These are phyloP conservation scores for Urocynchramus pylzowi DNA, from an alignment of 2,113 vertebrate genomes.

Conservation along the genomic window DNA sequence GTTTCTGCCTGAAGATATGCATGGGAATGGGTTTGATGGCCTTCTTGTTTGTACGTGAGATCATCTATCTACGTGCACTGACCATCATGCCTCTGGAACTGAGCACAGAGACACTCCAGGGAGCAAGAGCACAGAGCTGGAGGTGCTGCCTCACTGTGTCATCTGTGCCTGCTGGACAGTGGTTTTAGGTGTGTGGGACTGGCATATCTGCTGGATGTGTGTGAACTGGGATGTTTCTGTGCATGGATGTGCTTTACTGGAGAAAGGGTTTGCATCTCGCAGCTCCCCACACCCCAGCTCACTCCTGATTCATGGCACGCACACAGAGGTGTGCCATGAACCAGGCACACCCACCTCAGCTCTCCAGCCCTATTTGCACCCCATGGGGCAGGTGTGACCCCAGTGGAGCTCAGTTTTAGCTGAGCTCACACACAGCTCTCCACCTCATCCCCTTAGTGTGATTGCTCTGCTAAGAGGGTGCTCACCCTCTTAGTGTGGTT, in stretches of 20 bases:
- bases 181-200: not conserved
- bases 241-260: not conserved
- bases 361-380: not conserved
- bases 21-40: not conserved
- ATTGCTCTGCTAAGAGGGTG: no score
- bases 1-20: not conserved
- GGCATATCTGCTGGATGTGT: not conserved
- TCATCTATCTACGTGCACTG: not conserved
- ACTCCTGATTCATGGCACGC: fast-evolving
- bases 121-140: not conserved
- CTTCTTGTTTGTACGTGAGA: fast-evolving
- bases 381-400: fast-evolving
- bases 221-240: not conserved
- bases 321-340: no score
- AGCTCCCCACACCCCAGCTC: not conserved
- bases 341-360: not conserved
- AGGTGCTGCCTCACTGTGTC: not conserved
- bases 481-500: fast-evolving
- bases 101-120: not conserved
- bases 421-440: no score
- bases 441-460: no score
- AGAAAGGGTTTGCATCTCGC: not conserved
- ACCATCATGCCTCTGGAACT: not conserved
- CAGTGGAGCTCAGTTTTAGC: not conserved
- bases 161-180: not conserved